A percentile compares a stretch with the other conserved stretches of the same genome.
Evolutionary conservation across 2,113 vertebrate species (phyloP).

Genomic region (Melanerpes aurifrons): DNA sequence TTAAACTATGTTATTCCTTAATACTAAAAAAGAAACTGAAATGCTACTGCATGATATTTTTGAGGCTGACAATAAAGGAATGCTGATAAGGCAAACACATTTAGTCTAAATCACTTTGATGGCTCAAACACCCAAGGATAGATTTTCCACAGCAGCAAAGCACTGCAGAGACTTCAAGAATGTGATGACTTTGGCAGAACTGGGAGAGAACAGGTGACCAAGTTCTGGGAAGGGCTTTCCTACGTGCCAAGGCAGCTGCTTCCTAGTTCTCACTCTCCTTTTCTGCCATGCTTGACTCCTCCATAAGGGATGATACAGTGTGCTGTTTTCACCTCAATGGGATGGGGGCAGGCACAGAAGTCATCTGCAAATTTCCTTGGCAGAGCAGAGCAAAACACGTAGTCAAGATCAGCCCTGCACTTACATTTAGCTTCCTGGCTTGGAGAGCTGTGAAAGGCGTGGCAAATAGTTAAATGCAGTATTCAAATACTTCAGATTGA

Average conservation of each 20-base stretch:
- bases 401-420: background rate
- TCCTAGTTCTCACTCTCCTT: background rate
- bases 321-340: fast-evolving
- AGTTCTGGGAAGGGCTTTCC: background rate
- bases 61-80: background rate
- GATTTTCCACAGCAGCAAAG: background rate
- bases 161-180: background rate
- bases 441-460: background rate
- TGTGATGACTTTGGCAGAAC: constrained; percentile 12
- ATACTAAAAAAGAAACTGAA: background rate
- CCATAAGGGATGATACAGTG: fast-evolving
- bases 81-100: background rate
- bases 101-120: background rate
- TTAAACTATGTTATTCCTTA: background rate
- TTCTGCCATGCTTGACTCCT: fast-evolving
- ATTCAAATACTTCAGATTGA: constrained; percentile 18
- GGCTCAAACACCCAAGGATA: background rate
- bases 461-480: background rate
- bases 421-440: background rate
- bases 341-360: fast-evolving
- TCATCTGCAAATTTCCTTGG: background rate
- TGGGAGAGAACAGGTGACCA: background rate
- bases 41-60: background rate
- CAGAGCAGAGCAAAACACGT: background rate
- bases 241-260: fast-evolving